A percentile compares a stretch with the other conserved stretches of the same genome.
phyloP scores from a whole-genome alignment of 2,888 invertebrate species.

The Acronicta aceris region DNA sequence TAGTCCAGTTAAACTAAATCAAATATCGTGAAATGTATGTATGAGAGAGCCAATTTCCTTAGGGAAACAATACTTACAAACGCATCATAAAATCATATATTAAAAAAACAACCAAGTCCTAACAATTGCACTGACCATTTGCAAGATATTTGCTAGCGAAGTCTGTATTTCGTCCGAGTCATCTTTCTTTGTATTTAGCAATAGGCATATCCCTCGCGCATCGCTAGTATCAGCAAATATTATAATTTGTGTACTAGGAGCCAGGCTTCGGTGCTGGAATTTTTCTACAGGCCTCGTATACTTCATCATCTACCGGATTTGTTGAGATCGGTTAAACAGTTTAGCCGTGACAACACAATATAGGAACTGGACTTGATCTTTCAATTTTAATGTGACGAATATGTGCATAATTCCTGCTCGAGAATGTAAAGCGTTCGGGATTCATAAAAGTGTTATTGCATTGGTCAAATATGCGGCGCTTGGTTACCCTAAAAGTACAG shows the following conservation, averaged over 20 bases:
- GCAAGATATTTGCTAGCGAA: slow-evolving; percentile 30
- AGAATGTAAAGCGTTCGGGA: not conserved
- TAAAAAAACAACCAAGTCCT: slow-evolving; percentile 32
- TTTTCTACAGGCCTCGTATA: slow-evolving; percentile 18
- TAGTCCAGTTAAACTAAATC: too few species aligned
- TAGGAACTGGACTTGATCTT: not conserved
- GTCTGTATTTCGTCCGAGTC: slow-evolving; percentile 38
- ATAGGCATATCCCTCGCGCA: slow-evolving; percentile 16
- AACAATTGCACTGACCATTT: slow-evolving; percentile 37
- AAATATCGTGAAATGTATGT: not conserved
- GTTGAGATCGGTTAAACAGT: slow-evolving; percentile 23
- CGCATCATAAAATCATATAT: slow-evolving; percentile 11
- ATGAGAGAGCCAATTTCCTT: too few species aligned
- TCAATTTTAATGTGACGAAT: not conserved
- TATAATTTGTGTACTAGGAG: slow-evolving; percentile 8
- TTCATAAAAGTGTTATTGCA: too few species aligned
- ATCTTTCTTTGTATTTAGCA: slow-evolving; percentile 22
- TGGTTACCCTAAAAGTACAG: too few species aligned
- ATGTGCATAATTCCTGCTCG: not conserved
- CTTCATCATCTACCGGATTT: slow-evolving; percentile 38
- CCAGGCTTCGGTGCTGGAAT: slow-evolving; percentile 11
- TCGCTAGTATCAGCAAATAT: slow-evolving; percentile 25
- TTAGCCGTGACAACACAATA: not conserved
- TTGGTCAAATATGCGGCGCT: too few species aligned
- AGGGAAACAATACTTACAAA: not conserved